phyloP scores from a whole-genome alignment of 2,797 vertebrate species.

The Adelosebastes latens region DNA sequence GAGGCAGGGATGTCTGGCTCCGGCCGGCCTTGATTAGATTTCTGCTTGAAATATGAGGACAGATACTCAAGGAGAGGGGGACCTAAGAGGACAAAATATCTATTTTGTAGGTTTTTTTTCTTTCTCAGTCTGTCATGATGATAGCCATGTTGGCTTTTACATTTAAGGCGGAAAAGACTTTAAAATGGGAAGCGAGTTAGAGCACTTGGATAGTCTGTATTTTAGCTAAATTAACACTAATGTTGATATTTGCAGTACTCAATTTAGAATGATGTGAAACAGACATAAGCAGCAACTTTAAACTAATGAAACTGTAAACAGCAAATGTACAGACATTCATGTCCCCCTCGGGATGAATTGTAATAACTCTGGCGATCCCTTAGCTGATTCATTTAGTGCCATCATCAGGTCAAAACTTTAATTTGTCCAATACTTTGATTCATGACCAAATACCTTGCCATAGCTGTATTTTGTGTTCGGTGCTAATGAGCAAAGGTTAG shows the following conservation, averaged over 20 bases:
- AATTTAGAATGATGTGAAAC: background rate
- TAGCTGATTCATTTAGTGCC: background rate
- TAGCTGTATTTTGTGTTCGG: background rate
- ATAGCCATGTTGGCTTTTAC: constrained; percentile 12
- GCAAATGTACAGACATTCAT: constrained; percentile 7
- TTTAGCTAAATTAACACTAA: background rate
- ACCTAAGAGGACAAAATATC: constrained; percentile 51
- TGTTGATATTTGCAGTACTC: background rate
- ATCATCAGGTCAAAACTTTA: background rate
- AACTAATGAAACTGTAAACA: constrained; percentile 16
- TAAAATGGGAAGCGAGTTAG: background rate
- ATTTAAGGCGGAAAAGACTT: background rate
- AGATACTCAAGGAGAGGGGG: constrained; percentile 50
- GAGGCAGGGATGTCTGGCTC: constrained; percentile 63
- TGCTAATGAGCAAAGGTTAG: background rate
- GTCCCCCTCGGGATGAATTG: background rate
- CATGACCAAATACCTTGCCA: background rate
- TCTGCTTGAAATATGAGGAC: constrained; percentile 71
- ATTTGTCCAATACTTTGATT: constrained; percentile 3
- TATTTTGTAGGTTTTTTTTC: constrained; percentile 19
- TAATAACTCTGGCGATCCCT: constrained; percentile 3
- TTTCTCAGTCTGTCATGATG: background rate
- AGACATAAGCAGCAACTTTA: background rate
- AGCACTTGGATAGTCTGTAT: background rate
- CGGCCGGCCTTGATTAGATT: constrained; percentile 69